A percentile compares a stretch with the other conserved stretches of the same genome.
Evolutionary conservation across 2,888 invertebrate species (phyloP).

Genomic region (Deilephila elpenor): DNA sequence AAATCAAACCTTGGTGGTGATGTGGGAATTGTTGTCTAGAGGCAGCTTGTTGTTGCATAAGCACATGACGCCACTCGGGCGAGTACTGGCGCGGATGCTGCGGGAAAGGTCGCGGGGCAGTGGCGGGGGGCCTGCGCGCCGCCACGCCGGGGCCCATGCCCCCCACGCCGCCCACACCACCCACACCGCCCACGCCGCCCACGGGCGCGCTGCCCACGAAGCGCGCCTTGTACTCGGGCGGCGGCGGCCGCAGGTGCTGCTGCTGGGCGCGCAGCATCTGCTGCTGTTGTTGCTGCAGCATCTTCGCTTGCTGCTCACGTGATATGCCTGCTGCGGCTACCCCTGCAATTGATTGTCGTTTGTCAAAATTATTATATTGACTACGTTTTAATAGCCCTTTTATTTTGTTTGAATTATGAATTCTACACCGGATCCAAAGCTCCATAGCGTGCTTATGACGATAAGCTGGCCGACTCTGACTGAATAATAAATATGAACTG

Average conservation of each 20-base stretch:
- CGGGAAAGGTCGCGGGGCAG: conserved; percentile 60
- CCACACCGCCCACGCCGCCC: conserved; percentile 45
- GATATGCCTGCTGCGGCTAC: conserved; percentile 78
- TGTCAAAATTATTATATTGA: no score
- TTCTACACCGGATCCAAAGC: no score
- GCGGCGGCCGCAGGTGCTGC: conserved; percentile 88
- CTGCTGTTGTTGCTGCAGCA: conserved; percentile 88
- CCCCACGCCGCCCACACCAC: conserved; percentile 50
- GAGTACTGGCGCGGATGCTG: conserved; percentile 74
- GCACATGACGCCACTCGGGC: conserved; percentile 80
- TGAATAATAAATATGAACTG: no score
- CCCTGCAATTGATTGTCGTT: conserved; percentile 50
- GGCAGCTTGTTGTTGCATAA: conserved; percentile 86
- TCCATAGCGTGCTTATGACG: no score
- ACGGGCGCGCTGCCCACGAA: conserved; percentile 68
- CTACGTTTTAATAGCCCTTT: no score
- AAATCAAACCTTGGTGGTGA: conserved; percentile 72
- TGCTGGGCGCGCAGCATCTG: conserved; percentile 86
- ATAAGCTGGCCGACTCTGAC: no score
- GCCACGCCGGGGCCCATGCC: conserved; percentile 70
- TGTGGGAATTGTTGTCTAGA: conserved; percentile 75
- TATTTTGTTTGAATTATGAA: no score
- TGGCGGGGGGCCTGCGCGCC: conserved; percentile 56
- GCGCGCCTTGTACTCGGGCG: conserved; percentile 93
- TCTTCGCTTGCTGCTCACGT: conserved; percentile 87